Percentiles rank a stretch among this genome's conserved stretches.
Conservation (phyloP, 2,888 invertebrate species). For the Lepidocyrtinus sp. region DNA sequence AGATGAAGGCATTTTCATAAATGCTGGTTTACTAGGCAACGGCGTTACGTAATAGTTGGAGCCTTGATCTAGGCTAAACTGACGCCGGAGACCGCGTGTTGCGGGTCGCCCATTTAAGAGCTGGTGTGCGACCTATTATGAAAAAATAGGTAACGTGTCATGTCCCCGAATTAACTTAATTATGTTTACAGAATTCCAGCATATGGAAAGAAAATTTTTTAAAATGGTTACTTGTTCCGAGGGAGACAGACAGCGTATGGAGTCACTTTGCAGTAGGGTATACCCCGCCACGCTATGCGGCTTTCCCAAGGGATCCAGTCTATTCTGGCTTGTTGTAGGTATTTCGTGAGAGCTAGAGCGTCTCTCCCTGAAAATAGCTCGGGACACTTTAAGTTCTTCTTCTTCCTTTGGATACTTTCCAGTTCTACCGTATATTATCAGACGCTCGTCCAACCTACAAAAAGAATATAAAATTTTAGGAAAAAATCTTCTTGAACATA, state of each 20-base stretch:
- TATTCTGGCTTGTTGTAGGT: constrained; percentile 22
- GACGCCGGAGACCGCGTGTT: constrained; percentile 73
- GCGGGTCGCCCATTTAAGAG: constrained; percentile 68
- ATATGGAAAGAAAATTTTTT: neutral
- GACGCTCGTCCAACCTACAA: constrained; percentile 78
- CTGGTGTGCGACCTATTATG: constrained; percentile 68
- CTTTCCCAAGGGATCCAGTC: constrained; percentile 44
- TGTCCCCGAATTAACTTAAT: neutral
- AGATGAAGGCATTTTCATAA: constrained; percentile 66
- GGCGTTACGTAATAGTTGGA: constrained; percentile 60
- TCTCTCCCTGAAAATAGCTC: constrained; percentile 48
- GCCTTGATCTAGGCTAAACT: constrained; percentile 81
- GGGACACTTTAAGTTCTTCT: constrained; percentile 37
- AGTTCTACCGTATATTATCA: constrained; percentile 74
- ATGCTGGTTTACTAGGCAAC: constrained; percentile 39
- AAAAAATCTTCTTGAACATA: neutral
- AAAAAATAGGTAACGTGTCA: neutral
- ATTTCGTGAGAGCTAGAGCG: constrained; percentile 58
- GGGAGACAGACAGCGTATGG: constrained; percentile 65
- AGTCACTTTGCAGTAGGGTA: constrained; percentile 59
- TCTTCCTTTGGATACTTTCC: constrained; percentile 53
- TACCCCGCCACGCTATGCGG: constrained; percentile 48
- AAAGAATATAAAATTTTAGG: neutral
- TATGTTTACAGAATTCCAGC: neutral
- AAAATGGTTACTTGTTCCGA: constrained; percentile 67